A percentile compares a stretch with the other conserved stretches of the same genome.
These are phyloP conservation scores for Psammodynastes pulverulentus DNA, from an alignment of 2,113 vertebrate genomes.

Conservation along the genomic window DNA sequence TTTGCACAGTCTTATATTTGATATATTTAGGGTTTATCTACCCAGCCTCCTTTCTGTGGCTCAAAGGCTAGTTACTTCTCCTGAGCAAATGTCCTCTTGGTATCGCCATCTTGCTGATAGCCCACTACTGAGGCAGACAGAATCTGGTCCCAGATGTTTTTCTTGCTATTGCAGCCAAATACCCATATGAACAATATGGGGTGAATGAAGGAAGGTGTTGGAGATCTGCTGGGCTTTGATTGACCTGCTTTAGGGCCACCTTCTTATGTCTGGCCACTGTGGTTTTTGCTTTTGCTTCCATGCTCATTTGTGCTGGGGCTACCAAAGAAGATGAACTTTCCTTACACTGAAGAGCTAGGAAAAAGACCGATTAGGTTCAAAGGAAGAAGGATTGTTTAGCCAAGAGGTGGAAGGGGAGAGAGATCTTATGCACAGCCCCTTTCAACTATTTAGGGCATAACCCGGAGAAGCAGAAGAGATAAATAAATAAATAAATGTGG, in stretches of 20 bases:
- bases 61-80: background rate
- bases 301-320: background rate
- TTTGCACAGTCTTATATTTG: background rate
- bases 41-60: background rate
- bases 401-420: background rate
- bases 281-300: background rate
- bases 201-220: background rate
- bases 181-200: background rate
- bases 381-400: background rate
- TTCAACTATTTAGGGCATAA: background rate
- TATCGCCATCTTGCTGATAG: too few relatives aligned
- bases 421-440: background rate
- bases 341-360: background rate
- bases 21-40: background rate
- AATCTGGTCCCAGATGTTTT: too few relatives aligned
- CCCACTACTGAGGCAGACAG: too few relatives aligned
- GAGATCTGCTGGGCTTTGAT: background rate
- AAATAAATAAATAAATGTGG: background rate
- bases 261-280: background rate
- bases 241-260: background rate
- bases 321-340: background rate
- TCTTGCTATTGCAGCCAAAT: too few relatives aligned
- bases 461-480: background rate
- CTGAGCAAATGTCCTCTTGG: background rate
- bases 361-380: background rate